A percentile compares a stretch with the other conserved stretches of the same genome.
These are phyloP conservation scores for Agrochola lota DNA, from an alignment of 2,888 invertebrate genomes.

Conservation along the genomic window DNA sequence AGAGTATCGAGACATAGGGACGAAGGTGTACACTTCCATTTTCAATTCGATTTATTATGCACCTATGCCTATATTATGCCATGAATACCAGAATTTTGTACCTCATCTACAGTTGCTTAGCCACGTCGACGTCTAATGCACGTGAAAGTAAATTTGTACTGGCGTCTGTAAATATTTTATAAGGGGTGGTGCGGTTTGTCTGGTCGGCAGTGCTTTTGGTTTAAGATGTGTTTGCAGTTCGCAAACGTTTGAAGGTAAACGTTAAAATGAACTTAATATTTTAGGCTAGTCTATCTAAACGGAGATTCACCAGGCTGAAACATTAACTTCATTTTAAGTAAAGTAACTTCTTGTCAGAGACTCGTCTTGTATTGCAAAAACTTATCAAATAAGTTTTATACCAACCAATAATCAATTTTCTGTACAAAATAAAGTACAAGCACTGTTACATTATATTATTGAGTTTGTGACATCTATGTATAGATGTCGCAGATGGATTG, in stretches of 20 bases:
- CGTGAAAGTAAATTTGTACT: slow-evolving; percentile 60
- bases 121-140: slow-evolving; percentile 63
- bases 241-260: slow-evolving; percentile 4
- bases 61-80: slow-evolving; percentile 68
- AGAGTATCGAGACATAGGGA: slow-evolving; percentile 29
- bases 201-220: slow-evolving; percentile 9
- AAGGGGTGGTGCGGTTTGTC: slow-evolving; percentile 8
- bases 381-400: not conserved
- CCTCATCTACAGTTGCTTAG: slow-evolving; percentile 60
- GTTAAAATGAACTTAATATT: not conserved
- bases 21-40: slow-evolving; percentile 65
- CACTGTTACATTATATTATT: slow-evolving; percentile 37
- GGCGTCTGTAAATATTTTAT: slow-evolving; percentile 57
- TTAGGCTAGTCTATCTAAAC: not conserved
- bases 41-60: slow-evolving; percentile 74
- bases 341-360: not conserved
- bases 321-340: not conserved
- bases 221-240: slow-evolving; percentile 1
- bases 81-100: slow-evolving; percentile 73
- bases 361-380: not conserved
- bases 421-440: slow-evolving; percentile 17
- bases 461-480: not conserved
- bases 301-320: not conserved
- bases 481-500: not conserved
- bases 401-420: not conserved